phyloP scores from a whole-genome alignment of 2,113 vertebrate genomes.

The Patagioenas fasciata region DNA sequence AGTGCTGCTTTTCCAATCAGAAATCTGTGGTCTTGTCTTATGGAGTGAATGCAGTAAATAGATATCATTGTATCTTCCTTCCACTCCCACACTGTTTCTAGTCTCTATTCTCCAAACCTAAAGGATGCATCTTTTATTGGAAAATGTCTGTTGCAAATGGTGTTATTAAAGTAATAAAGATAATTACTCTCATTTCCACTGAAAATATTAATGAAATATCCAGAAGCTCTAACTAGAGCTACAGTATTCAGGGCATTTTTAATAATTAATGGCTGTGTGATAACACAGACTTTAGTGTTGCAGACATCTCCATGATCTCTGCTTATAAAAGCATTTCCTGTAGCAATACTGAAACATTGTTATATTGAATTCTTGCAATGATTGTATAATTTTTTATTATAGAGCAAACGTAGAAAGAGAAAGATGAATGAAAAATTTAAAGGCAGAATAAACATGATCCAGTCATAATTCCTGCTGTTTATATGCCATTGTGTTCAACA shows the following conservation, averaged over 20 bases:
- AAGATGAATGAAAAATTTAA: not conserved
- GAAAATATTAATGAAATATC: constrained; percentile 27
- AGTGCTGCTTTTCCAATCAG: not conserved
- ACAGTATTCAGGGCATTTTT: constrained; percentile 16
- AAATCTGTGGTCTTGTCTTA: not conserved
- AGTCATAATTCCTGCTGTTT: not conserved
- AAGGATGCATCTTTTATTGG: not conserved
- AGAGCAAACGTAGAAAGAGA: not conserved
- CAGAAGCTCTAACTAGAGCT: not conserved
- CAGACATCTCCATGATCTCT: not conserved
- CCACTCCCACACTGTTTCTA: not conserved
- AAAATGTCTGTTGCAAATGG: not conserved
- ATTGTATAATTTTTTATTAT: not conserved
- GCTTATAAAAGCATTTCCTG: not conserved
- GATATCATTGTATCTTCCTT: not conserved
- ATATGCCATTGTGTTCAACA: not conserved
- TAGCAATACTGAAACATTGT: not conserved
- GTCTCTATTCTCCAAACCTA: not conserved
- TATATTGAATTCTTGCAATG: not conserved
- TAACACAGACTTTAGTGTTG: not conserved
- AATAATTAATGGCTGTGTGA: constrained; percentile 31
- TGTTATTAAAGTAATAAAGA: constrained; percentile 30
- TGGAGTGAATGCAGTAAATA: not conserved
- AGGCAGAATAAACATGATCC: not conserved
- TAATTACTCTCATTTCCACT: constrained; percentile 8